Base-by-base conservation (phyloP, 2,888 invertebrate genomes). In the Hesperia comma region DNA sequence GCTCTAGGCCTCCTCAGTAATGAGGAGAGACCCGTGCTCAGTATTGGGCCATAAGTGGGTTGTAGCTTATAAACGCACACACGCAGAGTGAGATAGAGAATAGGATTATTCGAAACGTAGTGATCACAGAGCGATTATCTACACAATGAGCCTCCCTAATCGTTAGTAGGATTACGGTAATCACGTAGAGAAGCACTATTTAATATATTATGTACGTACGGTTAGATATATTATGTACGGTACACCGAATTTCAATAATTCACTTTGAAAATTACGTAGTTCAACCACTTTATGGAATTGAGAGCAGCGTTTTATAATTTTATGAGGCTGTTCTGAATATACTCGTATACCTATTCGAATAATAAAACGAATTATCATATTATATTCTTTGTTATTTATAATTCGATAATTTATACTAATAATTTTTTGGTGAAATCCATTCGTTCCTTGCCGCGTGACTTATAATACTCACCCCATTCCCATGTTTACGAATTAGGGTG, bases 71-170 rank as follows among this genome's bases (percentile, higher is more conserved):
- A 26, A 2, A 51, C 37, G 8, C 10, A 37, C 37, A 37, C 37
- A 3, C 5, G 5, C 2, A 26, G 26, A 26, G 26, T 4, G 26
- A 26, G 26, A 26, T 2, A 26, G 26, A 26, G 37, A 37, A 37
- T 37, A 3, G 12, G 37, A 63, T 56, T 21, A 60, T 62, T 64
- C 54, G 43, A 40, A 66, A 64, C 61, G 74, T 77, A 74, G 68
- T 77, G 79, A 81, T 80, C 82, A 79, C 81, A 81, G 78, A 77
- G 70, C 69, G 73, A 72, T 74, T 73, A 75, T 74, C 70, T 76
- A 71, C 70, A 72, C 73, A 70, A 75, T 75, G 76, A 76, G 77
- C 77, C 75, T 72, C 73, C 71, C 71, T 80, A 78, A 79, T 79
- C 75, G 72, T 69, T 70, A 67, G 21, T 56, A 68, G 63, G 72